Evolutionary conservation across 1,140 invertebrate species (phyloP).

Genomic region (Pissodes strobi): DNA sequence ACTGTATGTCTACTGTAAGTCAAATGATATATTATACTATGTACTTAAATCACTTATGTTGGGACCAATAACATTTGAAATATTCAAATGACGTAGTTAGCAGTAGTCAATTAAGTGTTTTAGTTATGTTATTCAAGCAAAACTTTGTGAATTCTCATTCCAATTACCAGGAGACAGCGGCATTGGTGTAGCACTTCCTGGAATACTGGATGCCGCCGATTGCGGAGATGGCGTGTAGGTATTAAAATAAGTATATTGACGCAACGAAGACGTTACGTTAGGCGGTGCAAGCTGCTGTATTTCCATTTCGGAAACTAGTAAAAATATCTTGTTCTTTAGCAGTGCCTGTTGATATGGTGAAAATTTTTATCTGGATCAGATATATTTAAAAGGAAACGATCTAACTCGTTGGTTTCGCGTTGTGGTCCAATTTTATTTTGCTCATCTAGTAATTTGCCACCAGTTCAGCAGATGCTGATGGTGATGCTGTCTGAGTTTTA

Average conservation of each 20-base stretch:
- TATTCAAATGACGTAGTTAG: too few relatives aligned
- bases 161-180: constrained; percentile 15
- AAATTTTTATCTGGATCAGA: constrained; percentile 20
- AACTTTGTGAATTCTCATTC: too few relatives aligned
- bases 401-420: constrained; percentile 1
- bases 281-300: constrained; percentile 23
- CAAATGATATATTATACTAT: too few relatives aligned
- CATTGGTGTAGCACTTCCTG: constrained; percentile 17
- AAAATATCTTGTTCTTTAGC: constrained; percentile 19
- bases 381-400: constrained; percentile 20
- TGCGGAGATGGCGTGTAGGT: constrained; percentile 9
- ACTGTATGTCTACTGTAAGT: constrained; percentile 7
- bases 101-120: too few relatives aligned
- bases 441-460: background rate
- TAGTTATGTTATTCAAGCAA: too few relatives aligned
- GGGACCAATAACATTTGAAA: too few relatives aligned
- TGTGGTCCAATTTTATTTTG: background rate
- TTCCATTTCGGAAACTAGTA: constrained; percentile 20
- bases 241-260: too few relatives aligned
- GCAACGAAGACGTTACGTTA: background rate
- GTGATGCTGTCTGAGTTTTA: background rate
- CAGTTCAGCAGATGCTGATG: constrained; percentile 2
- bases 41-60: too few relatives aligned
- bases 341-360: constrained; percentile 16
- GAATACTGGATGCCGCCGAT: background rate